Conservation (phyloP, 2,797 vertebrate genomes). For the Crypturellus tataupa region DNA sequence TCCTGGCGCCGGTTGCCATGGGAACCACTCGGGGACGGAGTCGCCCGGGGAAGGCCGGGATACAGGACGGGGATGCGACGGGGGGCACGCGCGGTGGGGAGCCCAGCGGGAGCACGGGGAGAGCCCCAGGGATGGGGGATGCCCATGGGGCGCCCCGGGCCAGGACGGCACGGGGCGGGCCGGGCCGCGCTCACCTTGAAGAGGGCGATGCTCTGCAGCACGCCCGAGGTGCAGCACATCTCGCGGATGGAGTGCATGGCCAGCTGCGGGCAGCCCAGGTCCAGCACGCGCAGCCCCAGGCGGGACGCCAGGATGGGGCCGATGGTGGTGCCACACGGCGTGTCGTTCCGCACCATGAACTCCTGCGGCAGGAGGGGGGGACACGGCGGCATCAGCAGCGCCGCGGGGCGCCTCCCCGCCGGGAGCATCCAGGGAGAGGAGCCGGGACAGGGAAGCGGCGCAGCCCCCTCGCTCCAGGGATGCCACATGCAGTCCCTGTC, state of each 20-base stretch:
- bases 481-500: rapidly evolving
- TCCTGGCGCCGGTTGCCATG: slow-evolving; percentile 62
- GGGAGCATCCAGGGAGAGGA: background rate
- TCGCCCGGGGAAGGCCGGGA: slow-evolving; percentile 3
- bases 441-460: background rate
- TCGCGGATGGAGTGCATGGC: slow-evolving; percentile 98
- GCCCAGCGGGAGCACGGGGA: rapidly evolving
- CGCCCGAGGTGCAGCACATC: slow-evolving; percentile 95
- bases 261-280: slow-evolving; percentile 92
- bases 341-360: slow-evolving; percentile 96
- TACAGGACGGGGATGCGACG: background rate
- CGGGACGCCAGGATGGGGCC: slow-evolving; percentile 94
- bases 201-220: slow-evolving; percentile 91
- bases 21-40: slow-evolving; percentile 61
- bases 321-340: slow-evolving; percentile 92
- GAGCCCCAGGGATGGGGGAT: background rate
- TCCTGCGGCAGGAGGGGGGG: slow-evolving; percentile 80
- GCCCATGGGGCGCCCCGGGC: rapidly evolving
- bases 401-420: rapidly evolving
- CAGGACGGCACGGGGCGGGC: background rate
- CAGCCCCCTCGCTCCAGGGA: rapidly evolving
- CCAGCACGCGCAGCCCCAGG: slow-evolving; percentile 92
- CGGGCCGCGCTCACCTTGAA: slow-evolving; percentile 87
- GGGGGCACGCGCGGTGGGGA: background rate
- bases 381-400: background rate